Percentiles rank a stretch among this genome's conserved stretches.
phyloP scores from a whole-genome alignment of 2,888 invertebrate species.

The Diadegma fenestrale region DNA sequence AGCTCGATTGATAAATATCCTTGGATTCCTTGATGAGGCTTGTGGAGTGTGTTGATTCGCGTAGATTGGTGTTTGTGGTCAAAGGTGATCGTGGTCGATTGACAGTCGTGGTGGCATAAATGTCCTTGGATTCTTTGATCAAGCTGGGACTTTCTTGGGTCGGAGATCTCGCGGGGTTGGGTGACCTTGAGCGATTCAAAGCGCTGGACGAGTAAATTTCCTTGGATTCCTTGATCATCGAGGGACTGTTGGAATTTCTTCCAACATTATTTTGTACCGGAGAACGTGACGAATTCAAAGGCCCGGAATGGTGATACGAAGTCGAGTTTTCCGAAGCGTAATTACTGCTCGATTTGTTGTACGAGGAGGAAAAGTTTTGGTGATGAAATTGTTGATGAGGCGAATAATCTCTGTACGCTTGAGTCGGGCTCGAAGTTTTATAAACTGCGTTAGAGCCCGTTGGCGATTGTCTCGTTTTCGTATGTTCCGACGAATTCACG shows the following conservation, averaged over 20 bases:
- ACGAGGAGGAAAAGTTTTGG: constrained; percentile 71
- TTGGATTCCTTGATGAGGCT: constrained; percentile 80
- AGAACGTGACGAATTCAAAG: constrained; percentile 76
- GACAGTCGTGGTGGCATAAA: constrained; percentile 74
- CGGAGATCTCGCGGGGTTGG: constrained; percentile 67
- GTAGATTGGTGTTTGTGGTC: constrained; percentile 56
- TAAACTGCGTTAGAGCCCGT: constrained; percentile 65
- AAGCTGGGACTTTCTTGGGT: constrained; percentile 76
- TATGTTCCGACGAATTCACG: constrained; percentile 69
- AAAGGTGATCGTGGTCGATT: constrained; percentile 76
- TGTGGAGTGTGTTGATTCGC: constrained; percentile 55
- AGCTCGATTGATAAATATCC: constrained; percentile 78
- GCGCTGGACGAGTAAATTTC: constrained; percentile 79
- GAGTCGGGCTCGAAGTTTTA: constrained; percentile 78
- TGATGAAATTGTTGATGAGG: constrained; percentile 72
- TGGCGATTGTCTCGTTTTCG: constrained; percentile 67
- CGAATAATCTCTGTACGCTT: constrained; percentile 71
- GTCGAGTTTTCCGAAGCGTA: constrained; percentile 71
- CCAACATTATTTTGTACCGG: constrained; percentile 75
- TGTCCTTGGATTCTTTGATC: constrained; percentile 77
- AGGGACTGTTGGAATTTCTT: constrained; percentile 76
- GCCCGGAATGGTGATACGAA: constrained; percentile 71
- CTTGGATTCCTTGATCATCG: constrained; percentile 79
- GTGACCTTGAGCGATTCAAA: constrained; percentile 73
- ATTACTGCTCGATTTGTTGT: constrained; percentile 78